Conservation (phyloP, 2,888 invertebrate species). For the Drosophila nr. fundita region DNA sequence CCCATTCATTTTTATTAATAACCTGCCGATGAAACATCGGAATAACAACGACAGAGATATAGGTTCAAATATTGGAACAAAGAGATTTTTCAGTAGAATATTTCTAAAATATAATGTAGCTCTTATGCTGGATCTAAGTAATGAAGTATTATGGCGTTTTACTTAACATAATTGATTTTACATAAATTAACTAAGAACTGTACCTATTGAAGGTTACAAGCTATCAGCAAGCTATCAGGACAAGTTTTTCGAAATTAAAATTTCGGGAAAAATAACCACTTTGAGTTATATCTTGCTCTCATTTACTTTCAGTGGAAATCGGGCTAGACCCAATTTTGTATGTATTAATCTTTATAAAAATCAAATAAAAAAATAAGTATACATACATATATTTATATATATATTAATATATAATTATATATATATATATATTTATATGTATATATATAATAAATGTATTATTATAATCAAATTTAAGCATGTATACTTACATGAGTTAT, state of each 20-base stretch:
- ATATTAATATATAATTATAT: background rate
- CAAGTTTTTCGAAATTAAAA: conserved; percentile 18
- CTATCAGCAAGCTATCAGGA: conserved; percentile 2
- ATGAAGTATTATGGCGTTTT: conserved; percentile 85
- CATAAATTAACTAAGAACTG: conserved; percentile 23
- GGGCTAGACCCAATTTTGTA: conserved; percentile 7
- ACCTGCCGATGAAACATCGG: conserved; percentile 40
- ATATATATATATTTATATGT: background rate
- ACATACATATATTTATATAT: background rate
- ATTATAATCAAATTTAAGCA: conserved; percentile 17
- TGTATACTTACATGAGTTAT: conserved; percentile 15
- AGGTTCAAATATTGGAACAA: conserved; percentile 51
- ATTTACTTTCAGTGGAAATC: conserved; percentile 8
- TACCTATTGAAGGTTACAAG: conserved; percentile 20
- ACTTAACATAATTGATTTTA: conserved; percentile 62
- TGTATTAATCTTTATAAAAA: conserved; percentile 9
- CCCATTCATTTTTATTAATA: conserved; percentile 32
- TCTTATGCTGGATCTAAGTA: conserved; percentile 85
- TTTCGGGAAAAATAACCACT: conserved; percentile 10
- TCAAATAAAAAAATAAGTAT: conserved; percentile 4
- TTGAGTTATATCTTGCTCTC: background rate
- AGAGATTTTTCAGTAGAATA: conserved; percentile 83
- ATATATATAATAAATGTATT: background rate
- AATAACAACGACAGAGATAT: conserved; percentile 45
- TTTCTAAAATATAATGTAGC: conserved; percentile 85